A percentile compares a stretch with the other conserved stretches of the same genome.
Evolutionary conservation across 2,888 invertebrate genomes (phyloP).

Genomic region (Tipula vernalis): DNA sequence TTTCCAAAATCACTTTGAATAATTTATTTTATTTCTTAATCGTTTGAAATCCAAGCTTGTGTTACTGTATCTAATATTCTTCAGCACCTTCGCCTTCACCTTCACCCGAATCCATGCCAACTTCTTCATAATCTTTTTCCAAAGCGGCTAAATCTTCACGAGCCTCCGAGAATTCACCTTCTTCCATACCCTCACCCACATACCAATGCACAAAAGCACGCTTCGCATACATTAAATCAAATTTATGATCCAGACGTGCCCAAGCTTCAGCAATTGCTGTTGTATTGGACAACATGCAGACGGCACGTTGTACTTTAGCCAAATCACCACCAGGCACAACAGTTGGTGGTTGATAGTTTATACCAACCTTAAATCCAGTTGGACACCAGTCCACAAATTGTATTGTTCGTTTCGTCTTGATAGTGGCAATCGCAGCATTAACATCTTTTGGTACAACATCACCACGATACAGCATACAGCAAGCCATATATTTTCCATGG

Average conservation of each 20-base stretch:
- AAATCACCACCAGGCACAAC: conserved; percentile 86
- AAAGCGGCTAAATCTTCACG: conserved; percentile 73
- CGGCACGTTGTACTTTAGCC: conserved; percentile 87
- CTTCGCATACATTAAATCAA: conserved; percentile 93
- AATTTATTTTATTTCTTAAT: not conserved
- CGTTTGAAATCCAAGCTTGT: not conserved
- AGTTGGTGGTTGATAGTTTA: conserved; percentile 82
- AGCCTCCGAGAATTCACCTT: conserved; percentile 77
- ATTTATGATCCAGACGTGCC: conserved; percentile 89
- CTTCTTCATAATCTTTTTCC: conserved; percentile 70
- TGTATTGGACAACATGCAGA: conserved; percentile 94
- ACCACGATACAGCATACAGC: conserved; percentile 84
- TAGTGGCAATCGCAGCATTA: conserved; percentile 83
- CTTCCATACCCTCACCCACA: conserved; percentile 78
- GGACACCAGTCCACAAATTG: conserved; percentile 86
- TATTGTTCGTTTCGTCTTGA: conserved; percentile 86
- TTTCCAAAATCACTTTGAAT: not conserved
- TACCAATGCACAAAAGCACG: conserved; percentile 95
- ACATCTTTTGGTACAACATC: conserved; percentile 91
- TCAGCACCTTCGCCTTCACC: conserved; percentile 57
- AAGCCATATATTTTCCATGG: conserved; percentile 87
- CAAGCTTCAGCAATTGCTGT: conserved; percentile 95
- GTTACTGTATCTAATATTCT: conserved; percentile 42
- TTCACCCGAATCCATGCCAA: conserved; percentile 61
- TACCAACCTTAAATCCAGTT: conserved; percentile 71